phyloP scores from a whole-genome alignment of 2,113 vertebrate genomes.

The Anolis sagrei region DNA sequence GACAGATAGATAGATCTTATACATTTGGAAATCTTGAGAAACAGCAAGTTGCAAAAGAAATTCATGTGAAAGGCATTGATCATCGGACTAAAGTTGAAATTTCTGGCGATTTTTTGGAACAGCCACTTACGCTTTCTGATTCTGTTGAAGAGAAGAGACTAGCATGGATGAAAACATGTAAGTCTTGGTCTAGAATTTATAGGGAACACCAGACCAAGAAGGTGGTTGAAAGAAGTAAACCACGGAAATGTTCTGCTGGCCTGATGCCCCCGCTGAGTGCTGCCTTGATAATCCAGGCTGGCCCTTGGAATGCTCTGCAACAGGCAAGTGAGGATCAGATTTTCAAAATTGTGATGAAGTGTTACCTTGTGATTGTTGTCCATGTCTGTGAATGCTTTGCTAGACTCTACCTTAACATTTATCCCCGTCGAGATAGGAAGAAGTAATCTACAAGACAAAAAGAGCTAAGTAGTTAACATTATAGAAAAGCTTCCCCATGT shows the following conservation, averaged over 20 bases:
- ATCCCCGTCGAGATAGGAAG: neutral
- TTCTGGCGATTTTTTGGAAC: neutral
- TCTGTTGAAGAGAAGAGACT: constrained; percentile 82
- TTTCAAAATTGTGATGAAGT: neutral
- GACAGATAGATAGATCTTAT: neutral
- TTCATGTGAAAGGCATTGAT: constrained; percentile 18
- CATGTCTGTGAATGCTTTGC: neutral
- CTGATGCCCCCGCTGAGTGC: constrained; percentile 76
- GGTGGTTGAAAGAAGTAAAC: constrained; percentile 57
- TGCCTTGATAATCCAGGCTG: constrained; percentile 75
- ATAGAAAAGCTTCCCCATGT: constrained; percentile 1
- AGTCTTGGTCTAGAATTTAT: constrained; percentile 83
- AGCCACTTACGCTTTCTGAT: constrained; percentile 60
- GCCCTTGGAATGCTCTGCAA: constrained; percentile 77
- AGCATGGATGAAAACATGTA: constrained; percentile 84
- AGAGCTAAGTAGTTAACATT: neutral
- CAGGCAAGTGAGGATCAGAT: constrained; percentile 78
- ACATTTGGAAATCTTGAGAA: constrained; percentile 44
- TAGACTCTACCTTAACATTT: neutral
- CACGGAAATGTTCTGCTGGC: constrained; percentile 57
- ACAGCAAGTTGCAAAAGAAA: constrained; percentile 37
- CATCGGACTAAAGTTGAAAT: constrained; percentile 1
- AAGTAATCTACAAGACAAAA: neutral
- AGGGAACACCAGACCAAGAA: constrained; percentile 78
- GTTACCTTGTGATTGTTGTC: neutral